phyloP scores from a whole-genome alignment of 2,888 invertebrate genomes.

The Hypselothyrea guttata region DNA sequence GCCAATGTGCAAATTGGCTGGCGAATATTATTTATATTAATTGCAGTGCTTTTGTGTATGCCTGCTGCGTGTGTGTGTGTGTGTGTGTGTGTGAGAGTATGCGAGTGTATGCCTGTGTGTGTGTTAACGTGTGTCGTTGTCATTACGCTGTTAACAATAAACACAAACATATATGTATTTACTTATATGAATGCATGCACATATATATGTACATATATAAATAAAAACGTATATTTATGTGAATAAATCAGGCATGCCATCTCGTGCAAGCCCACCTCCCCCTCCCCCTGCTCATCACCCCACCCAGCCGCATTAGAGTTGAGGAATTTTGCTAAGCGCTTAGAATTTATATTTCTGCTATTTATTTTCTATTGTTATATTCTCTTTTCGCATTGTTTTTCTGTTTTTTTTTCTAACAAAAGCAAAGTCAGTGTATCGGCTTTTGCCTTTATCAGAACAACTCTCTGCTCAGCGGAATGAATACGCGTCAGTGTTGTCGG shows the following conservation, averaged over 20 bases:
- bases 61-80: slow-evolving; percentile 13
- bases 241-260: slow-evolving; percentile 39
- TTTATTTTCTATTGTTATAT: slow-evolving; percentile 5
- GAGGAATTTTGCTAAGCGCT: slow-evolving; percentile 44
- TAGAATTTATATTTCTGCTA: slow-evolving; percentile 20
- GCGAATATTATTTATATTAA: slow-evolving; percentile 17
- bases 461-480: slow-evolving; percentile 5
- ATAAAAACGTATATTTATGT: slow-evolving; percentile 5
- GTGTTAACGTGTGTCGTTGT: slow-evolving; percentile 34
- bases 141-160: slow-evolving; percentile 32
- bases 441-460: slow-evolving; percentile 41
- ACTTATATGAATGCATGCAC: slow-evolving; percentile 1
- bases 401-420: slow-evolving; percentile 54
- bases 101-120: too few relatives aligned
- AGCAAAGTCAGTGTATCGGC: slow-evolving; percentile 35
- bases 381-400: slow-evolving; percentile 25
- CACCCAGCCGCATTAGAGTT: slow-evolving; percentile 20
- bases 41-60: slow-evolving; percentile 1
- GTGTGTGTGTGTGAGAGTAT: slow-evolving; percentile 1
- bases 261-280: too few relatives aligned
- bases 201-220: not conserved
- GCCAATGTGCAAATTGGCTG: slow-evolving; percentile 26
- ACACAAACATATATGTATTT: slow-evolving; percentile 4
- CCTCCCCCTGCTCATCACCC: not conserved
- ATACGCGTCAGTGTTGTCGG: not conserved